These are phyloP conservation scores for Macropis europaea DNA, from an alignment of 2,888 invertebrate species.

Conservation along the genomic window DNA sequence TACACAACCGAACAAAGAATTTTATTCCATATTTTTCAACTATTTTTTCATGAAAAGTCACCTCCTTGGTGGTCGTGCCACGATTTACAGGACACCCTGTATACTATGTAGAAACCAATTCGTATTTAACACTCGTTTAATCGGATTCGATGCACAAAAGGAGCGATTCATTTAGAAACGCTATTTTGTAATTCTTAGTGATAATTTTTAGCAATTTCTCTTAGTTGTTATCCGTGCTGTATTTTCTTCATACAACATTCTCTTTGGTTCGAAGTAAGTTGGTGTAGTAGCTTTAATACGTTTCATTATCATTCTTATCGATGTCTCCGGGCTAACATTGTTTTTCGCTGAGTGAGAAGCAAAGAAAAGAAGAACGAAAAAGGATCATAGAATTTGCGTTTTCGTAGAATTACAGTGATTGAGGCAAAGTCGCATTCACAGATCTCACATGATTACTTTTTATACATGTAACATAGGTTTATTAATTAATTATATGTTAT, in stretches of 20 bases:
- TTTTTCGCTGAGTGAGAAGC: slow-evolving; percentile 25
- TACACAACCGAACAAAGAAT: too few relatives aligned
- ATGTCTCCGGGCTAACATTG: slow-evolving; percentile 7
- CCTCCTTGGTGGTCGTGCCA: too few relatives aligned
- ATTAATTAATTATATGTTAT: slow-evolving; percentile 61
- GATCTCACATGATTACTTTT: slow-evolving; percentile 72
- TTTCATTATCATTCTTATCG: slow-evolving; percentile 10
- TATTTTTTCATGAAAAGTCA: too few relatives aligned
- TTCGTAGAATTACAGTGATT: slow-evolving; percentile 53
- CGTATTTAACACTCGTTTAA: background rate
- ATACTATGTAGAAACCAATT: background rate
- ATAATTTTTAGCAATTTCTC: slow-evolving; percentile 5
- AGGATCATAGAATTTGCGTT: slow-evolving; percentile 35
- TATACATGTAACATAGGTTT: slow-evolving; percentile 63
- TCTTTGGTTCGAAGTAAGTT: slow-evolving; percentile 29
- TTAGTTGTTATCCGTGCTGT: slow-evolving; percentile 10
- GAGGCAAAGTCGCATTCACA: slow-evolving; percentile 75
- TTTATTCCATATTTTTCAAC: too few relatives aligned
- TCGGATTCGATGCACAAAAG: slow-evolving; percentile 3
- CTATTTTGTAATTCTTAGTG: slow-evolving; percentile 17
- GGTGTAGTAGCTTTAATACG: slow-evolving; percentile 46
- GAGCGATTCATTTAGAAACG: slow-evolving; percentile 11
- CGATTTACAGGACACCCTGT: too few relatives aligned
- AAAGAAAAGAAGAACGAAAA: slow-evolving; percentile 14
- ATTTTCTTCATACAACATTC: slow-evolving; percentile 19